Evolutionary conservation across 2,888 invertebrate species (phyloP), one percentile per base, ranked within the genome.

Genomic region (Leptopilina drosophilae): DNA sequence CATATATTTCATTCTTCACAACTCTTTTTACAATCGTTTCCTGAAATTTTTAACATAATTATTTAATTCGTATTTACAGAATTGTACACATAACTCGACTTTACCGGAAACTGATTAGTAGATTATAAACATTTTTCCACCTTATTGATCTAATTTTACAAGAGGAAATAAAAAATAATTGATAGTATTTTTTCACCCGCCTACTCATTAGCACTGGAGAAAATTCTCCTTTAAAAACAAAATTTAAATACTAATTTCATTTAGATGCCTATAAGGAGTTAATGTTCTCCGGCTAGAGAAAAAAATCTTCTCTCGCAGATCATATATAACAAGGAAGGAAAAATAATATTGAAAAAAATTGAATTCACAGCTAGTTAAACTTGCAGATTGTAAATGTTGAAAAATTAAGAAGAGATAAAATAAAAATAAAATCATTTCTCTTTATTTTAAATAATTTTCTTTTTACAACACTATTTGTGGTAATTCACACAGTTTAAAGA

Each of bases 341-440:
- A 62, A 62, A 15, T 15, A 20, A 1, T 5, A 20, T 8, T 20
- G 1, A 62, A 62, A 20, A 62, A 20, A 20, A 62, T 20, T 20
- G 8, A 62, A 62, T 62, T 62, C 62, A 62, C 62, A 62, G 62
- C 62, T 20, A 62, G 62, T 62, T 62, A 15, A 62, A 62, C 62
- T 62, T 62, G 62, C 62, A 62, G 62, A 62, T 62, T 62, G 62
- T 62, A 20, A 20, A 59, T 59, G 7, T 20, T 20, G 7, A 20
- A 62, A 33, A 33, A 11, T 33, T 14, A 64, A 33, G 14, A 64
- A 64, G n/a, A 33, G 14, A 40, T 62, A 62, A n/a, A n/a, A 15
- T 62, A 20, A 62, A 64, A 64, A 33, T 64, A 33, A 64, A 64
- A 64, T 33, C 40, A 64, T 26, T 64, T 64, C 26, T 64, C 26